Evolutionary conservation across 2,113 vertebrate species (phyloP).

Genomic region (Colaptes auratus): DNA sequence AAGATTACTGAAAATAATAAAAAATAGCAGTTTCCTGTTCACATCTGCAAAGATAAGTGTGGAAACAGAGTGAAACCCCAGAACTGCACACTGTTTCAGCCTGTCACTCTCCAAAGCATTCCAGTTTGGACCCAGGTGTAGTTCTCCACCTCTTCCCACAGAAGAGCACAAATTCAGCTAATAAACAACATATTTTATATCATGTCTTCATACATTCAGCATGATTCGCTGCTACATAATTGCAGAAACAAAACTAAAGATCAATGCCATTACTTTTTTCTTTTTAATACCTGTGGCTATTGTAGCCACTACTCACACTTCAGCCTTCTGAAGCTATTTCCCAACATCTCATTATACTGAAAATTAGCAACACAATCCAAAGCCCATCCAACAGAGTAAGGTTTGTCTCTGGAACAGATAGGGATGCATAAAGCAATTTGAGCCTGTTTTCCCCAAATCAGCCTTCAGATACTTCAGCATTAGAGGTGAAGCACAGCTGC

Average conservation of each 20-base stretch:
- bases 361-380: not conserved
- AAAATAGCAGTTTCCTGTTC: not conserved
- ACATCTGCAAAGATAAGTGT: not conserved
- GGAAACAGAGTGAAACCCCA: not conserved
- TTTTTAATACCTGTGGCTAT: not conserved
- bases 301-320: not conserved
- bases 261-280: not conserved
- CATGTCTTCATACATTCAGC: not conserved
- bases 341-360: not conserved
- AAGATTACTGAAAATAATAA: too few species aligned
- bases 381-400: not conserved
- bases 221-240: not conserved
- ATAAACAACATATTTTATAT: not conserved
- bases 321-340: fast-evolving
- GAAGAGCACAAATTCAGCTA: fast-evolving
- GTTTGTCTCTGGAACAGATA: not conserved
- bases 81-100: not conserved
- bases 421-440: not conserved
- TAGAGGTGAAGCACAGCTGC: not conserved
- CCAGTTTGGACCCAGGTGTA: fast-evolving
- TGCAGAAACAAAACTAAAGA: not conserved
- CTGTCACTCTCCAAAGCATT: not conserved
- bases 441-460: not conserved
- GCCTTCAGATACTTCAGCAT: not conserved
- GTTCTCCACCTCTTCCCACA: not conserved